Conservation (phyloP, 2,888 invertebrate species). For the Nasonovia ribisnigri region DNA sequence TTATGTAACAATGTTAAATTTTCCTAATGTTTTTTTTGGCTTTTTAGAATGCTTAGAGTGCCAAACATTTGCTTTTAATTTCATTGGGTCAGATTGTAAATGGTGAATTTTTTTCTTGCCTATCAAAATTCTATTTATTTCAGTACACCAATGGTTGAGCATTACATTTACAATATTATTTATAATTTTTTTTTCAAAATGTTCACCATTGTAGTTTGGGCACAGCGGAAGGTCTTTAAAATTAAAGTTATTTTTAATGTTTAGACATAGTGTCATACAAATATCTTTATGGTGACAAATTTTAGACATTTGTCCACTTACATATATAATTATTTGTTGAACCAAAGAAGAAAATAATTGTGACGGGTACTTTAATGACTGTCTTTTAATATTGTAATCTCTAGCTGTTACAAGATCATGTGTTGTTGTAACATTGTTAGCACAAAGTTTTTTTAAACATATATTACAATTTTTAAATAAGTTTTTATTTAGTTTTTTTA, state of each 20-base stretch:
- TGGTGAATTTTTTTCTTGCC: not conserved
- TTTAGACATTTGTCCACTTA: not conserved
- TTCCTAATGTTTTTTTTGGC: not conserved
- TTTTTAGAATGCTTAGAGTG: not conserved
- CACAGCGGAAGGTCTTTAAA: not conserved
- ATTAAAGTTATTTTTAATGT: not conserved
- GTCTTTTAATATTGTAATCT: not conserved
- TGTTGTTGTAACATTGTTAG: not conserved
- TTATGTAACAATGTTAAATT: not conserved
- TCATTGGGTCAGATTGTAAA: not conserved
- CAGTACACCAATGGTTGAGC: not conserved
- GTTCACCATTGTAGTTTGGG: not conserved
- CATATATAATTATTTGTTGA: not conserved
- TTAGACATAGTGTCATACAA: not conserved
- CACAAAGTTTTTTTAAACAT: not conserved
- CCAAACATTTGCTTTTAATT: not conserved
- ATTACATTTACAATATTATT: not conserved
- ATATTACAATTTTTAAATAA: slow-evolving; percentile 1
- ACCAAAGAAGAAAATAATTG: not conserved
- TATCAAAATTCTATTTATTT: slow-evolving; percentile 11
- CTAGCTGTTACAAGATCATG: not conserved
- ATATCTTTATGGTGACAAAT: not conserved
- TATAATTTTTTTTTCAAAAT: not conserved
- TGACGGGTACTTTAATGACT: not conserved
- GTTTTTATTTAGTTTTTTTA: slow-evolving; percentile 15